These are phyloP conservation scores for Chromoteleia sp. DNA, from an alignment of 2,888 invertebrate species.

Conservation along the genomic window DNA sequence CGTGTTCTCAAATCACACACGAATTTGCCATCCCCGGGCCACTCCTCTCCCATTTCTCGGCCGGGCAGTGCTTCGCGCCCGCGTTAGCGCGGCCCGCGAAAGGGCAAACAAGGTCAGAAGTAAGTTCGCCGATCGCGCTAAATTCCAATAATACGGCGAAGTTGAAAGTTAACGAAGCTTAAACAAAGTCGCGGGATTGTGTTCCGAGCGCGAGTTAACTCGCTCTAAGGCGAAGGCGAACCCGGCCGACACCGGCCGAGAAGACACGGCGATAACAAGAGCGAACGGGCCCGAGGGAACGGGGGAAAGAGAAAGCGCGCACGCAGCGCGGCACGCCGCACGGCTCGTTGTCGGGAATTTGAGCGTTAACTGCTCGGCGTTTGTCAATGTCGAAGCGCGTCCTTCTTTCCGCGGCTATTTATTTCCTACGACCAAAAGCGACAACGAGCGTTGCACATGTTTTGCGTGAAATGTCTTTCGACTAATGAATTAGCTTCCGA, in stretches of 20 bases:
- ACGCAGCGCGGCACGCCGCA: slow-evolving; percentile 14
- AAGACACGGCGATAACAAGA: slow-evolving; percentile 47
- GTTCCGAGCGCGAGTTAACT: slow-evolving; percentile 22
- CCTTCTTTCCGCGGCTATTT: slow-evolving; percentile 55
- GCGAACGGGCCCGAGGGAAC: slow-evolving; percentile 4
- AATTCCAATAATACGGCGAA: slow-evolving; percentile 60
- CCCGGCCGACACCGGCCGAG: slow-evolving; percentile 38
- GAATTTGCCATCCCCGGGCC: slow-evolving; percentile 22
- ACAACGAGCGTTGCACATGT: slow-evolving; percentile 44
- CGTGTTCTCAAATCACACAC: slow-evolving; percentile 37
- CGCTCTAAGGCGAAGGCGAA: slow-evolving; percentile 19
- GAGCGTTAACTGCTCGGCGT: slow-evolving; percentile 53
- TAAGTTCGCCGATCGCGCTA: slow-evolving; percentile 51
- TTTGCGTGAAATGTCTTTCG: slow-evolving; percentile 43
- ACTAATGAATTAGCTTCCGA: slow-evolving; percentile 48
- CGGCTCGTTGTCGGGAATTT: slow-evolving; percentile 41
- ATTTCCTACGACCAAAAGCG: slow-evolving; percentile 43
- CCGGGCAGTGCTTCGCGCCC: slow-evolving; percentile 22
- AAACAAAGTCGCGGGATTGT: slow-evolving; percentile 59
- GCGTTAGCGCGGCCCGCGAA: slow-evolving; percentile 33
- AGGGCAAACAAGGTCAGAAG: slow-evolving; percentile 57
- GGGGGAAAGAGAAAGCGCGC: slow-evolving; percentile 35
- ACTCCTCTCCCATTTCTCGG: slow-evolving; percentile 31
- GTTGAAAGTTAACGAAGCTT: slow-evolving; percentile 62
- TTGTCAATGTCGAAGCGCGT: slow-evolving; percentile 56